Percentiles rank a stretch among this genome's conserved stretches.
phyloP scores from a whole-genome alignment of 35 echinoderm and acorn worm genomes.

The Ophioderma brevispina region DNA sequence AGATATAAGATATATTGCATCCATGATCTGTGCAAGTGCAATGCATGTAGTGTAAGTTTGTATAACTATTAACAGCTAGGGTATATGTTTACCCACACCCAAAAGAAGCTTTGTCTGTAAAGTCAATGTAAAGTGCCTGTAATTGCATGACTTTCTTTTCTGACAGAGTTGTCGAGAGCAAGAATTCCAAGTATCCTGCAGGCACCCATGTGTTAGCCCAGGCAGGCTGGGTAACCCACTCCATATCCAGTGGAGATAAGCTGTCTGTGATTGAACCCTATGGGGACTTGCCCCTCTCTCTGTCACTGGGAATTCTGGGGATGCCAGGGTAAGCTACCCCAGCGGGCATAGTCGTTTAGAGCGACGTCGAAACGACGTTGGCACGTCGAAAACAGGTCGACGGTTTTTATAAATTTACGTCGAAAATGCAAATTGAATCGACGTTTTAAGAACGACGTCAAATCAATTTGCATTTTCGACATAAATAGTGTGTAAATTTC shows the following conservation, averaged over 20 bases:
- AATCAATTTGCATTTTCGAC: no score
- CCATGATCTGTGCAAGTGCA: not conserved
- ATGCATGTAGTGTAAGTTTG: not conserved
- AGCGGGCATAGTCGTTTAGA: no score
- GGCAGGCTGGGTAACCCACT: slow-evolving; percentile 64
- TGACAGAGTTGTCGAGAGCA: slow-evolving; percentile 69
- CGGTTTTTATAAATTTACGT: no score
- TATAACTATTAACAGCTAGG: not conserved
- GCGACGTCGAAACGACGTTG: no score
- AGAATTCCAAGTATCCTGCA: slow-evolving; percentile 43
- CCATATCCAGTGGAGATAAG: slow-evolving; percentile 43
- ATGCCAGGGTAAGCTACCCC: slow-evolving; percentile 84
- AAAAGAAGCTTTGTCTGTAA: not conserved
- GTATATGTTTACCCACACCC: not conserved
- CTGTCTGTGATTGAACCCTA: slow-evolving; percentile 17
- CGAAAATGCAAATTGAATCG: no score
- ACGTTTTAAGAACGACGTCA: no score
- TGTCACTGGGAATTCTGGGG: slow-evolving; percentile 58
- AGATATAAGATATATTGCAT: not conserved
- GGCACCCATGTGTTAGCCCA: slow-evolving; percentile 41
- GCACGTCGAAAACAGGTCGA: no score
- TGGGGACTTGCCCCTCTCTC: slow-evolving; percentile 64
- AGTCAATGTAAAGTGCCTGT: not conserved
- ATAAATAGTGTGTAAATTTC: no score
- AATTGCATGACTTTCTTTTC: not conserved